Evolutionary conservation across 2,113 vertebrate genomes (phyloP), one percentile per base, ranked within the genome.

Genomic region (Seriola rivoliana): DNA sequence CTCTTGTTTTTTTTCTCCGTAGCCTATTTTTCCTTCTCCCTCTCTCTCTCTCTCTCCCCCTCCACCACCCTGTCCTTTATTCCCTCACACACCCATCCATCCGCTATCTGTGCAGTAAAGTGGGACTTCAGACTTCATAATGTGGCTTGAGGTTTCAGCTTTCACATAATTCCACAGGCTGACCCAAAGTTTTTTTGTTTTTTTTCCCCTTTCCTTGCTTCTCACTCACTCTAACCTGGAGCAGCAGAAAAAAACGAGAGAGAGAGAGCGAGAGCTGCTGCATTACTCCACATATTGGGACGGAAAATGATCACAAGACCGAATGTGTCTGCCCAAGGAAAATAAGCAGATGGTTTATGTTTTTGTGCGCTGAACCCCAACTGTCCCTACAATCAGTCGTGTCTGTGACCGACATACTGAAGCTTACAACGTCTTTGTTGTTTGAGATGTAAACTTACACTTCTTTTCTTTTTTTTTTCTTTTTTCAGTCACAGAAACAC

Each of bases 121-220:
- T 84, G 86, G 81, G 89, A 85, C 90, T 85, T 81, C 84, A 90
- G 89, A 85, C 89, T 88, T 86, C 84, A 80, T 85, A 88, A 90
- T 94, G 92, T 93, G 88, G 90, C 89, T 94, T 85, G 89, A 93
- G 92, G 94, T 95, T 93, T 96, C 93, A 93, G 90, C 91, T 96
- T 96, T 94, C 94, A 95, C 90, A 92, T 94, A 90, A 92, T 93
- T 93, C 90, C 84, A 88, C 82, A 91, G 72, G 67, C 88, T 89
- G 85, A 91, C 79, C 82, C 75, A 87, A 78, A 64, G 2, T 9
- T 80, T 66, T 81, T 89, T 64, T 29, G 12, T 50, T 25, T 17
- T 69, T 52, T 21, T 38, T 16, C 13, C 13, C 42, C 40, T 73
- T 52, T 68, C 29, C 50, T 66, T 76, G 58, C 78, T 52, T 86